These are phyloP conservation scores for Drosophila nr. fundita DNA, from an alignment of 2,888 invertebrate genomes.

Conservation along the genomic window DNA sequence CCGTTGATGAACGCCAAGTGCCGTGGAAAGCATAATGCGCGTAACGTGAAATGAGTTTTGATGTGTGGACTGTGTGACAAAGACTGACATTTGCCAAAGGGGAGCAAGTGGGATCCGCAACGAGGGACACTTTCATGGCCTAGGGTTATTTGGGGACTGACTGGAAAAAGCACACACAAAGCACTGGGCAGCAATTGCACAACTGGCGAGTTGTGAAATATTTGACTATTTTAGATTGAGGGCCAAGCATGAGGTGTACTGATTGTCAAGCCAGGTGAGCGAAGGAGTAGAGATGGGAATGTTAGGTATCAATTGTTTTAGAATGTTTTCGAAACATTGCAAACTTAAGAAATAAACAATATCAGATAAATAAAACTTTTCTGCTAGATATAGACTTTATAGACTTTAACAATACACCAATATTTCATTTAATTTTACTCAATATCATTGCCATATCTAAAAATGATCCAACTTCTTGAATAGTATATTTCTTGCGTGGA, in stretches of 20 bases:
- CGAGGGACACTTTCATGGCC: constrained; percentile 58
- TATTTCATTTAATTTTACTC: not conserved
- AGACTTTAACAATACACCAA: too few species aligned
- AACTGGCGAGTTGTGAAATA: constrained; percentile 2
- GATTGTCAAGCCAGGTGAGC: not conserved
- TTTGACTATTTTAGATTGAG: not conserved
- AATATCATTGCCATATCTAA: not conserved
- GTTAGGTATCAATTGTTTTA: not conserved
- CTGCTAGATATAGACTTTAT: not conserved
- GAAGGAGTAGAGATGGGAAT: not conserved
- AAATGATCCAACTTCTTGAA: not conserved
- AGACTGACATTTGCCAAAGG: constrained; percentile 43
- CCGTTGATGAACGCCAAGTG: constrained; percentile 73
- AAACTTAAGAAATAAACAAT: not conserved
- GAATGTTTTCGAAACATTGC: not conserved
- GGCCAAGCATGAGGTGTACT: not conserved
- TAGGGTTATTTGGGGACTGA: constrained; percentile 45
- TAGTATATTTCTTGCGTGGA: not conserved
- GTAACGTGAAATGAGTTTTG: constrained; percentile 76
- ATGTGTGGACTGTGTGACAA: constrained; percentile 46
- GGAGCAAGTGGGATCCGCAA: constrained; percentile 20
- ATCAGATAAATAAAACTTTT: not conserved
- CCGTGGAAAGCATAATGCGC: constrained; percentile 79
- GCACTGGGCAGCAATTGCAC: constrained; percentile 33
- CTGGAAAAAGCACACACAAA: constrained; percentile 36